Conservation (phyloP, 2,113 vertebrate species). For the Microtus montanus region DNA sequence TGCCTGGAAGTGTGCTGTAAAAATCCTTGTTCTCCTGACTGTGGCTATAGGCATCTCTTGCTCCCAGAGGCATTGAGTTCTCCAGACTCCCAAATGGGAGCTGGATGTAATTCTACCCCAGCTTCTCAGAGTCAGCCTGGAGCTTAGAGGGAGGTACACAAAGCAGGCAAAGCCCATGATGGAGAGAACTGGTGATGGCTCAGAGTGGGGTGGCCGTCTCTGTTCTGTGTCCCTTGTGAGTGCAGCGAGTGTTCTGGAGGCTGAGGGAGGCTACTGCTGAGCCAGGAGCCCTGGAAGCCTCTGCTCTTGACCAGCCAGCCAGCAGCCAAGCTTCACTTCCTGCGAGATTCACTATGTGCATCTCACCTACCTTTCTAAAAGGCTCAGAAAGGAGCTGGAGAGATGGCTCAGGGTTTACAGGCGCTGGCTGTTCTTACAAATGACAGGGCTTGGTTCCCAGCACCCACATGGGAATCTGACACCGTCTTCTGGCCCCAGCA, state of each 20-base stretch:
- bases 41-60: not conserved
- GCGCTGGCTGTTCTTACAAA: not conserved
- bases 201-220: not conserved
- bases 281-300: not conserved
- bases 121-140: slow-evolving; percentile 22
- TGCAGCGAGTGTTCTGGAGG: not conserved
- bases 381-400: not conserved
- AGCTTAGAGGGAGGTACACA: not conserved
- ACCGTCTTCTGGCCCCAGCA: not conserved
- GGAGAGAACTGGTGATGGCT: not conserved
- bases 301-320: not conserved
- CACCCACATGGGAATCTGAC: not conserved
- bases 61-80: not conserved
- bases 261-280: not conserved
- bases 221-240: not conserved
- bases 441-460: not conserved
- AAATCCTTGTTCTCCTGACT: not conserved
- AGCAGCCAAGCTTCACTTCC: not conserved
- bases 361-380: not conserved
- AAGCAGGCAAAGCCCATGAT: not conserved
- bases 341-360: not conserved
- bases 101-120: not conserved
- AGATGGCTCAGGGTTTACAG: too few species aligned
- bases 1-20: not conserved
- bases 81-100: not conserved